Conservation (phyloP, 2,113 vertebrate genomes). For the Zosterops japonicus region DNA sequence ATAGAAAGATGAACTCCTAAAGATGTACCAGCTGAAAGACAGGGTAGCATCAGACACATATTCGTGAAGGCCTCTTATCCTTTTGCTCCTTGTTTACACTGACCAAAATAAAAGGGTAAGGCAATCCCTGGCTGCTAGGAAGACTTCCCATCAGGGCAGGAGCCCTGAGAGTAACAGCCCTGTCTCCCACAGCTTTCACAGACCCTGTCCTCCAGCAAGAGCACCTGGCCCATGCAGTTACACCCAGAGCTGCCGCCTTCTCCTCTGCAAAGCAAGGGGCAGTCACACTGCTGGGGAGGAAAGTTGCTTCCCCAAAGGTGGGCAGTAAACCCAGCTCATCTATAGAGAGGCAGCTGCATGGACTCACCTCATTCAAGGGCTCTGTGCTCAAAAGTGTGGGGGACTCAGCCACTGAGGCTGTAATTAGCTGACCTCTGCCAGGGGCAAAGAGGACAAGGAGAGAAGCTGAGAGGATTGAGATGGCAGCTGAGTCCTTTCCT, state of each 20-base stretch:
- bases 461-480: not conserved
- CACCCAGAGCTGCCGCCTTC: not conserved
- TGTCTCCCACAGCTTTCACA: not conserved
- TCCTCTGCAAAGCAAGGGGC: not conserved
- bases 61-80: not conserved
- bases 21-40: not conserved
- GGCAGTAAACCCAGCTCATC: not conserved
- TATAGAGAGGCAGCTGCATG: rapidly evolving
- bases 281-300: rapidly evolving
- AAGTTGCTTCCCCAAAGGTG: not conserved
- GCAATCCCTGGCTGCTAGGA: not conserved
- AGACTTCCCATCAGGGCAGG: not conserved
- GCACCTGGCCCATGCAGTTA: not conserved
- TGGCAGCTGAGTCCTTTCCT: not conserved
- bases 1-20: not conserved
- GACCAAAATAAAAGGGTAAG: not conserved
- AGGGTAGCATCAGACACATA: rapidly evolving
- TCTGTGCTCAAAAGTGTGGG: rapidly evolving
- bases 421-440: not conserved
- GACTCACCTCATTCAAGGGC: not conserved
- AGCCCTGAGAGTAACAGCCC: rapidly evolving
- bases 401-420: not conserved
- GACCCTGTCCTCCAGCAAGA: not conserved
- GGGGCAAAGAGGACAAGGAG: not conserved
- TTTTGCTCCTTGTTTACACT: not conserved